Percentiles rank a stretch among this genome's conserved stretches.
Conservation (phyloP, 2,888 invertebrate species). For the Nymphalis c-album region DNA sequence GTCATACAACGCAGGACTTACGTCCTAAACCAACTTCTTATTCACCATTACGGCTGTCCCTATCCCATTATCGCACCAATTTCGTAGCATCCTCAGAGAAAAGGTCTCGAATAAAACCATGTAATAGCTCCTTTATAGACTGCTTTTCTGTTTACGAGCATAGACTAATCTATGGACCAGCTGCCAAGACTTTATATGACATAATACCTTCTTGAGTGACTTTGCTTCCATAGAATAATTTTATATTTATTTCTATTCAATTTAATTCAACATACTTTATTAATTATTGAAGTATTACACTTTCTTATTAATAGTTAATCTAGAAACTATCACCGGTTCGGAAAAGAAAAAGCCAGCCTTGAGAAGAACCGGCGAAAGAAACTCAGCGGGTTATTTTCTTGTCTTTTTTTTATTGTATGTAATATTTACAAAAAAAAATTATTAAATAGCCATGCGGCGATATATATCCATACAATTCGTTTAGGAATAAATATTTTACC, state of each 20-base stretch:
- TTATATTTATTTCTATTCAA: not conserved
- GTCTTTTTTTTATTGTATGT: no score
- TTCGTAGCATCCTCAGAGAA: constrained; percentile 21
- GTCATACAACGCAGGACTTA: constrained; percentile 16
- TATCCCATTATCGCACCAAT: constrained; percentile 28
- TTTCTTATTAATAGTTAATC: no score
- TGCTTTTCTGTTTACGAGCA: constrained; percentile 21
- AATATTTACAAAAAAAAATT: no score
- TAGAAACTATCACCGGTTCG: no score
- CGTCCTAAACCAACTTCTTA: constrained; percentile 29
- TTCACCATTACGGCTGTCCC: constrained; percentile 33
- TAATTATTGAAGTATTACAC: no score
- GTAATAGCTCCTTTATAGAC: constrained; percentile 27
- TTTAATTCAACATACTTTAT: no score
- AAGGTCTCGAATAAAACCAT: constrained; percentile 26
- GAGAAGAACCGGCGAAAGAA: no score
- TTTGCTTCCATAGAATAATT: not conserved
- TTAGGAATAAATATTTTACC: not conserved
- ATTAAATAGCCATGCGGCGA: no score
- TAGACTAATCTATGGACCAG: constrained; percentile 9
- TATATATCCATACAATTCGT: not conserved
- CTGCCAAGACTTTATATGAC: constrained; percentile 7
- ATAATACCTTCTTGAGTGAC: not conserved
- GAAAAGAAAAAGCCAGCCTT: no score
- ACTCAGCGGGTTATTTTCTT: no score